Evolutionary conservation across 2,113 vertebrate genomes (phyloP), one percentile per base, ranked within the genome.

Genomic region (Ammodytes dubius): DNA sequence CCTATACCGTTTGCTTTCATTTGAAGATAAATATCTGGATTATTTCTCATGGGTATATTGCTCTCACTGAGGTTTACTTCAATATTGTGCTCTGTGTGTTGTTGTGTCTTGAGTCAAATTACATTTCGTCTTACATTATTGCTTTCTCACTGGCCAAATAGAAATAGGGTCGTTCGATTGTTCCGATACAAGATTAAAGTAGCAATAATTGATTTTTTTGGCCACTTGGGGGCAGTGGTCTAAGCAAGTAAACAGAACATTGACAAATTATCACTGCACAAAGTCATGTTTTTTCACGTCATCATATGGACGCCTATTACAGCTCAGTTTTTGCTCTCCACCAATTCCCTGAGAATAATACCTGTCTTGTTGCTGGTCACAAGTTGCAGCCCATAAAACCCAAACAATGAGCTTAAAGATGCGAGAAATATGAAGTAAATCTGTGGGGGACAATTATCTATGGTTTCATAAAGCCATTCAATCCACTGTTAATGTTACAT

Each of bases 11-110:
- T 70, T 15, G 4, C 6, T 0, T 49, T 53, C n/a, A 5, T 70
- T 61, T 59, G 39, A 77, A 49, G 50, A 52, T 52, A 73, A 0
- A 37, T 60, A 49, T 46, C 12, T 43, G 50, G 45, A 43, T 75
- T 65, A 58, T 57, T 79, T 80, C 40, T 79, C 65, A 7, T 49
- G 61, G 49, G 57, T 40, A 9, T 5, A 9, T 5, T 61, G 60
- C 65, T 71, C 43, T 37, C 59, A 35, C n/a, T 66, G 67, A 79
- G 61, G n/a, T 71, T 19, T 17, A n/a, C 35, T 43, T 65, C 42
- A 14, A 3, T 58, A 59, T 56, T 57, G 11, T 63, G 40, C 43
- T 37, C 0, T 0, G 59, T 9, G 3, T 66, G 45, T 65, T 65
- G 15, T 47, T 27, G n/a, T 61, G n/a, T 57, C 67, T 37, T 37